Percentiles rank a stretch among this genome's conserved stretches.
Evolutionary conservation across 1,140 invertebrate species (phyloP).

Genomic region (Trachymyrmex cornetzi): DNA sequence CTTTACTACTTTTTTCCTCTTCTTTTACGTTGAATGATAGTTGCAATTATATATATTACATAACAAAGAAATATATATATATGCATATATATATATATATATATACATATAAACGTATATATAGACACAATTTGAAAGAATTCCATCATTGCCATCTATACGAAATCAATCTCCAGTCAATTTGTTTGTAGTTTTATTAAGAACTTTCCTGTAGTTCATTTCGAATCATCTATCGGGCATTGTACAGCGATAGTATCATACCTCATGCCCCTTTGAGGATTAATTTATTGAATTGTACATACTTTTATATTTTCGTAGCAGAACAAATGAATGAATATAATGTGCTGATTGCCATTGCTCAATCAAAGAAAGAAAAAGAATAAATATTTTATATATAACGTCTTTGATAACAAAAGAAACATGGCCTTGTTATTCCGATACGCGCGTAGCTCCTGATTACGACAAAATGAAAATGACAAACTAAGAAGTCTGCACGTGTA

Average conservation of each 20-base stretch:
- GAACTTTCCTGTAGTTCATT: constrained; percentile 56
- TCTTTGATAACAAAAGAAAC: constrained; percentile 81
- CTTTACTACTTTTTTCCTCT: constrained; percentile 26
- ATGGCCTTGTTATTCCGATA: constrained; percentile 83
- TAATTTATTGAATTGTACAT: constrained; percentile 86
- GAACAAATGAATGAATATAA: constrained; percentile 73
- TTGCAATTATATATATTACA: constrained; percentile 60
- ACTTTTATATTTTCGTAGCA: constrained; percentile 84
- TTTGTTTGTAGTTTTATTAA: constrained; percentile 57
- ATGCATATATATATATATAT: constrained; percentile 41
- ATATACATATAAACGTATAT: constrained; percentile 56
- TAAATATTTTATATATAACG: constrained; percentile 86
- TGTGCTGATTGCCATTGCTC: constrained; percentile 77
- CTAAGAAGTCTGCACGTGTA: constrained; percentile 48
- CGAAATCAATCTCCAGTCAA: constrained; percentile 37
- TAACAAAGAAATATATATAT: constrained; percentile 14
- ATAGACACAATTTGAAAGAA: constrained; percentile 50
- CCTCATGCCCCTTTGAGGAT: constrained; percentile 70
- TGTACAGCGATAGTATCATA: constrained; percentile 76
- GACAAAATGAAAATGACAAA: constrained; percentile 24
- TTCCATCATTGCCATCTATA: constrained; percentile 53
- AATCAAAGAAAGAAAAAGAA: constrained; percentile 79
- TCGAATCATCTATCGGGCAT: constrained; percentile 68
- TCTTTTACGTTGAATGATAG: constrained; percentile 5
- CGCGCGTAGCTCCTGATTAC: constrained; percentile 59